Evolutionary conservation across 2,888 invertebrate genomes (phyloP), one percentile per base, ranked within the genome.

Genomic region (Chaitophorus viminalis): DNA sequence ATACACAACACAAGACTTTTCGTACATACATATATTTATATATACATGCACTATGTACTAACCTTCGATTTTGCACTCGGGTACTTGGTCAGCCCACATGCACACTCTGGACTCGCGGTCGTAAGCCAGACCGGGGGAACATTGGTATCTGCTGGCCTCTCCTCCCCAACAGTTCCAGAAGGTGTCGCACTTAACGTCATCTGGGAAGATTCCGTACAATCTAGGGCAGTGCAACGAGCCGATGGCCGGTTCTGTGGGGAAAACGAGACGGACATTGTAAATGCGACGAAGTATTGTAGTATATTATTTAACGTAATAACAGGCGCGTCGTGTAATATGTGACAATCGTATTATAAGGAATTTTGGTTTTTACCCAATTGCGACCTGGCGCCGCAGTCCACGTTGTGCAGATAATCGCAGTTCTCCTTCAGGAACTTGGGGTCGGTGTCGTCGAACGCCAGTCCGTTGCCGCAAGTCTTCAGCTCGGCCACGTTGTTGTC

Each of bases 121-220:
- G 93, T 98, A 98, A 90, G 97, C 98, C 82, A 98, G 94, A 90
- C 98, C 98, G 90, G 98, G 97, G 90, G 97, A 97, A 93, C 98
- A 98, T 92, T 97, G 97, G 92, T 98, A 98, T 91, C 96, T 94
- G 91, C 97, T 97, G 9, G 97, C 95, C 92, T 98, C 97, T 84
- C 98, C 98, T 92, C 97, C 97, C 97, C 98, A 98, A 92, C 98
- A 98, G 92, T 97, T 97, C 96, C 97, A 98, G 95, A 98, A 98
- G 29, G 96, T 95, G 92, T 97, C 96, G 92, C 98, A 98, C 92
- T 97, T 96, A 90, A 93, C 93, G 87, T 95, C 95, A 91, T 98
- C 97, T 89, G 97, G 92, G 94, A 97, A 98, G 93, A 98, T 97
- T 91, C 98, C 98, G 92, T 97, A 98, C 90, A 98, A 92, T 89